Base-by-base conservation (phyloP, 1,140 invertebrate species). In the Drosophila ambigua region DNA sequence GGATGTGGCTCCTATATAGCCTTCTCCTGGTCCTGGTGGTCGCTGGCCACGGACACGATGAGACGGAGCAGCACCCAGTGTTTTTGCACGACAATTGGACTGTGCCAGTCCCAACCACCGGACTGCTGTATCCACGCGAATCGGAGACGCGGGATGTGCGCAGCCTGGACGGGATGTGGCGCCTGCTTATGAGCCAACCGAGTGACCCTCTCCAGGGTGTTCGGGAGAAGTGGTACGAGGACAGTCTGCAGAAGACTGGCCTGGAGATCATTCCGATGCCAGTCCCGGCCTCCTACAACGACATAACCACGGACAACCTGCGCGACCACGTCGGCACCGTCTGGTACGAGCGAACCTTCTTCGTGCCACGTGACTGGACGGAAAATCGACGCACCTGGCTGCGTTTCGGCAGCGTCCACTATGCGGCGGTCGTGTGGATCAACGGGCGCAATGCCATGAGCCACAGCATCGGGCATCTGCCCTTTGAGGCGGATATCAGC, bases 211-310 rank as follows among this genome's bases (percentile, higher is more conserved):
- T 95, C 5, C 92, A 94, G 71, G 97, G 97, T 7, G 95, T 96
- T 72, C 92, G 94, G 44, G 93, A 97, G 72, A 91, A 93, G 59
- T 98, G 97, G 98, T 97, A 94, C 82, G 93, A 93, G 44, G 90
- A 94, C 35, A 43, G 20, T 2, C 48, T 88, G 4, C 61, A 60
- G 8, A 24, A 50, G 8, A 80, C 58, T 0, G 60, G 61, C 0
- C 11, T n/a, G n/a, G 24, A 52, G 11, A 60, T 81, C 1, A 94
- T 95, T 5, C 93, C 95, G 20, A 99, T 99, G 97, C 97, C 98
- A 8, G 98, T 99, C 2, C 98, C 98, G 0, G 95, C 97, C 0
- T 98, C 97, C 71, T 99, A 97, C 92, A 99, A 99, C 91, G 98
- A 99, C 82, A 94, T 99, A 7, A 97, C 97, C 0, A 95, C 96